Evolutionary conservation across 2,113 vertebrate species (phyloP).

Genomic region (Picathartes gymnocephalus): DNA sequence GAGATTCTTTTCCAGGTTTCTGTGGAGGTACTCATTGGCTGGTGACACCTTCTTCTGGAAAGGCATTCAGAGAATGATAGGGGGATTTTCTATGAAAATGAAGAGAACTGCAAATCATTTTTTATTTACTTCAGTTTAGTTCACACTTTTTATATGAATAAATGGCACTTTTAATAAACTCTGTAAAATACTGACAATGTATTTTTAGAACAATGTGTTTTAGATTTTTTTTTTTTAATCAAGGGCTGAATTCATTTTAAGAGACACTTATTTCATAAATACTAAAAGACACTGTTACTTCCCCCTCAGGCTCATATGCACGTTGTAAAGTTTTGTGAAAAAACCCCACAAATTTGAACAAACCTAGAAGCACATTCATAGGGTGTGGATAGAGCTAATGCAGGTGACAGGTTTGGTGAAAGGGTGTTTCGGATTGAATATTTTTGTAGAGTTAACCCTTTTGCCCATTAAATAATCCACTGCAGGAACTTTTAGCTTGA

Average conservation of each 20-base stretch:
- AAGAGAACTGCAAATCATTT: conserved; percentile 5
- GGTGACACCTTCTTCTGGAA: neutral
- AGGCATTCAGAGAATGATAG: neutral
- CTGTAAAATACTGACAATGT: conserved; percentile 74
- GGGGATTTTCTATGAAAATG: conserved; percentile 40
- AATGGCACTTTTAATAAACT: conserved; percentile 84
- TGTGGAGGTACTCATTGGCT: neutral
- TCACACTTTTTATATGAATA: conserved; percentile 74
- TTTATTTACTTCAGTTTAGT: conserved; percentile 63
- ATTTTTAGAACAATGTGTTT: conserved; percentile 71
- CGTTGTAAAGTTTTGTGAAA: neutral
- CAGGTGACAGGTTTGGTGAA: neutral
- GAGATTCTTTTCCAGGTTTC: neutral
- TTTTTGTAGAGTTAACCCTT: neutral
- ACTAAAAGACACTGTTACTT: conserved; percentile 3
- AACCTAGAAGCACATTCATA: neutral
- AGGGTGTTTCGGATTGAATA: neutral
- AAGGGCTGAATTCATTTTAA: conserved; percentile 57
- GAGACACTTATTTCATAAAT: neutral
- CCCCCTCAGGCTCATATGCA: conserved; percentile 33
- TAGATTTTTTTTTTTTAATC: conserved; percentile 57
- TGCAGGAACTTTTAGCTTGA: neutral
- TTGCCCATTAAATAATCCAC: neutral
- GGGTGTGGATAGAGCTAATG: neutral
- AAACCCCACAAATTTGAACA: neutral